Base-by-base conservation (phyloP, 2,113 vertebrate species). In the Paratilapia polleni region DNA sequence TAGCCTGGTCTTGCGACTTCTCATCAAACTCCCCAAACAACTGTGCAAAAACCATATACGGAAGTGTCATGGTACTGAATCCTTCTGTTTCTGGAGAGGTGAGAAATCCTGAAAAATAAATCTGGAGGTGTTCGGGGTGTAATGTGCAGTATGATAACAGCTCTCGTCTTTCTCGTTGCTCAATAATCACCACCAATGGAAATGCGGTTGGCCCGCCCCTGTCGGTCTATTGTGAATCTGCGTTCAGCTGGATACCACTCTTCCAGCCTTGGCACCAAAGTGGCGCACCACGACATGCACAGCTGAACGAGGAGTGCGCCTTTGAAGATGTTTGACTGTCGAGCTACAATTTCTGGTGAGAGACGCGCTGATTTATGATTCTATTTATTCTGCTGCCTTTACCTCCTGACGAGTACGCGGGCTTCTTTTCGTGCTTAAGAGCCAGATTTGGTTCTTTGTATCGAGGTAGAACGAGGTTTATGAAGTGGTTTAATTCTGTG, bases 181-280 rank as follows among this genome's bases (percentile, higher is more conserved):
- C 87, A 90, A 83, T 92, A 86, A 93, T 88, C 84, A 59, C 24
- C 85, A 66, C 83, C 89, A 83, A 78, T 85, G 62, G 89, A 82
- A 80, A 85, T 2, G 89, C 88, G 74, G 84, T 82, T 76, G 90
- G 82, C 91, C 93, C 94, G 92, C 94, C 93, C 93, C 92, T 93
- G 87, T 52, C 83, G 86, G 64, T 91, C 84, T 80, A 90, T 86
- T 83, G 93, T 89, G 89, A 77, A 82, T 85, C 85, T 63, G 83
- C 81, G 85, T 91, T 86, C 81, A 83, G 52, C 86, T 93, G 90
- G 85, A 87, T 86, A 82, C 77, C 89, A 84, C 93, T 93, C 90
- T 93, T 92, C 90, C 91, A 91, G 89, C 83, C 63, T 70, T 83
- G 90, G 88, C 89, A 91, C 91, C 92, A 52, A 77, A 91, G 94